Evolutionary conservation across 2,888 invertebrate species (phyloP).

Genomic region (Polydrusus cervinus): DNA sequence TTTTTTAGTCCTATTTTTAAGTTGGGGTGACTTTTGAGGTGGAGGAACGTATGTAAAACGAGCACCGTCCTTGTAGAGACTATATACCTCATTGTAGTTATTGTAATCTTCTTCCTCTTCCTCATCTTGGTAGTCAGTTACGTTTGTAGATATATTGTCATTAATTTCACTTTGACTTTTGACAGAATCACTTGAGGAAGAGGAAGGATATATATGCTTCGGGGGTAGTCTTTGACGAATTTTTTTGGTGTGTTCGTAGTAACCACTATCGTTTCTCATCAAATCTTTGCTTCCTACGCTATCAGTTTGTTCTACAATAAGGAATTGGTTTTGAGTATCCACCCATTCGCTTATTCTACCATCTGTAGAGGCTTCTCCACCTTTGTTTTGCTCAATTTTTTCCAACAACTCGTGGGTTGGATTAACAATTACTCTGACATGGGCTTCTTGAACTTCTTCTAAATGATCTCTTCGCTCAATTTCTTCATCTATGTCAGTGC

Average conservation of each 20-base stretch:
- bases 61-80: constrained; percentile 65
- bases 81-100: constrained; percentile 59
- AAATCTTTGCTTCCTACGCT: constrained; percentile 53
- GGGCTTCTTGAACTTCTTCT: constrained; percentile 15
- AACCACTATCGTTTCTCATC: constrained; percentile 66
- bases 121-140: neutral
- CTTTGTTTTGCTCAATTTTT: constrained; percentile 54
- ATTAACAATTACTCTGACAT: constrained; percentile 54
- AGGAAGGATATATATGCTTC: constrained; percentile 64
- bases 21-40: constrained; percentile 37
- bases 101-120: constrained; percentile 34
- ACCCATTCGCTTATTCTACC: constrained; percentile 66
- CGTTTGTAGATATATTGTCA: constrained; percentile 1
- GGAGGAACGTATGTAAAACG: constrained; percentile 47
- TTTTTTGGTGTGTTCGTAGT: constrained; percentile 67
- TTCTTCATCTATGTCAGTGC: constrained; percentile 61
- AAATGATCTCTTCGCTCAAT: constrained; percentile 40
- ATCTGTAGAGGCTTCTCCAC: constrained; percentile 53
- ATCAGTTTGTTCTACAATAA: constrained; percentile 51
- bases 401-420: constrained; percentile 54
- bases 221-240: constrained; percentile 68
- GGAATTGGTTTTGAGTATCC: constrained; percentile 68
- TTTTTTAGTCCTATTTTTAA: constrained; percentile 38
- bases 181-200: constrained; percentile 52
- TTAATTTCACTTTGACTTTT: constrained; percentile 23